Conservation (phyloP, 2,888 invertebrate species). For the Dryobota labecula region DNA sequence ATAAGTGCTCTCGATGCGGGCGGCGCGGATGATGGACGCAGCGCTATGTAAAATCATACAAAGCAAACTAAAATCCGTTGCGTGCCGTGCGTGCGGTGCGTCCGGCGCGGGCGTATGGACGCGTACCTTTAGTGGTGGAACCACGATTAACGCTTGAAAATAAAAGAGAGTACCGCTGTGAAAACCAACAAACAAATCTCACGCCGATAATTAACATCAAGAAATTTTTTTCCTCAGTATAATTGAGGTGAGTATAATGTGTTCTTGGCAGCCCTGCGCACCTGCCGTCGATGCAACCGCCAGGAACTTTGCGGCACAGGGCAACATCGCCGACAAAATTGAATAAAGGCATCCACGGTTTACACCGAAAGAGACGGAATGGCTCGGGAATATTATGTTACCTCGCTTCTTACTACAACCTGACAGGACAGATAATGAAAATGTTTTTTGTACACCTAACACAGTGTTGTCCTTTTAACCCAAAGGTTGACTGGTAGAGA, state of each 20-base stretch:
- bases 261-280: constrained; percentile 19
- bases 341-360: constrained; percentile 21
- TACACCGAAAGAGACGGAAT: neutral
- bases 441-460: neutral
- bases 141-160: neutral
- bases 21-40: too few species aligned
- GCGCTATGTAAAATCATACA: too few species aligned
- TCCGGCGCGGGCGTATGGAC: too few species aligned
- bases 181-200: neutral
- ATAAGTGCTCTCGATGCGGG: too few species aligned
- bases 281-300: constrained; percentile 2
- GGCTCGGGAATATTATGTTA: constrained; percentile 12
- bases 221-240: neutral
- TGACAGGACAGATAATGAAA: neutral
- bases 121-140: too few species aligned
- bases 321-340: constrained; percentile 18
- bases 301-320: neutral
- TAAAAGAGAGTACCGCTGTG: neutral
- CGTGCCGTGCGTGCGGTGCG: too few species aligned
- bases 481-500: neutral
- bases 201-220: neutral
- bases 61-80: too few species aligned
- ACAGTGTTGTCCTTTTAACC: neutral
- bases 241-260: neutral
- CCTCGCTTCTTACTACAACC: neutral